Conservation (phyloP, 2,888 invertebrate species). For the Bombyx huttoni region DNA sequence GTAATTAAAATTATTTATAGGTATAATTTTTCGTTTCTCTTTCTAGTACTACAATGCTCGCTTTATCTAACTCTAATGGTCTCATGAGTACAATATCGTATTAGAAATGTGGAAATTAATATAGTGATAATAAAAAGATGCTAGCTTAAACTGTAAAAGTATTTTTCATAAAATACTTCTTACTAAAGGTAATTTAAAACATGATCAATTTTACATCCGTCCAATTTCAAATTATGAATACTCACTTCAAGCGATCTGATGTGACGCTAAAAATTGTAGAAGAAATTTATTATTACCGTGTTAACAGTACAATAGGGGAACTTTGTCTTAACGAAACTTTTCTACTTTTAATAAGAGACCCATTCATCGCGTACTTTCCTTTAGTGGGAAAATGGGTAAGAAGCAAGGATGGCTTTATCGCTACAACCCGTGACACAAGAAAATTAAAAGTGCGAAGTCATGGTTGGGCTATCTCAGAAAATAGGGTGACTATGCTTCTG, state of each 20-base stretch:
- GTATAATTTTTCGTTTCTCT: no score
- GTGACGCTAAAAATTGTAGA: slow-evolving; percentile 13
- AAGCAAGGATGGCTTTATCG: slow-evolving; percentile 48
- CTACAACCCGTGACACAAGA: slow-evolving; percentile 60
- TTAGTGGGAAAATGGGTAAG: slow-evolving; percentile 31
- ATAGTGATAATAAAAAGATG: no score
- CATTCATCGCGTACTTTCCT: slow-evolving; percentile 60
- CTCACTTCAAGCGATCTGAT: neutral
- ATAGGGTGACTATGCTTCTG: slow-evolving; percentile 56
- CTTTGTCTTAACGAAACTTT: slow-evolving; percentile 52
- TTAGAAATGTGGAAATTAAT: no score
- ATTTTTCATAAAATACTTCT: no score
- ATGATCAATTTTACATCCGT: no score
- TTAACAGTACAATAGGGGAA: slow-evolving; percentile 38
- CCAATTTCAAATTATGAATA: neutral
- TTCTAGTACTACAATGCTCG: no score
- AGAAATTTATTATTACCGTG: slow-evolving; percentile 27
- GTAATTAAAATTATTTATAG: no score
- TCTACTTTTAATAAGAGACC: slow-evolving; percentile 59
- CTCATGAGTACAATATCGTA: no score
- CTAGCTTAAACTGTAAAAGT: no score
- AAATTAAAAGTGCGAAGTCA: slow-evolving; percentile 66
- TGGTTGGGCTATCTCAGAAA: slow-evolving; percentile 50
- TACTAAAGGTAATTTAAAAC: no score
- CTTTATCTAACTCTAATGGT: no score